Conservation (phyloP, 2,113 vertebrate genomes). For the Acrocephalus kingi region DNA sequence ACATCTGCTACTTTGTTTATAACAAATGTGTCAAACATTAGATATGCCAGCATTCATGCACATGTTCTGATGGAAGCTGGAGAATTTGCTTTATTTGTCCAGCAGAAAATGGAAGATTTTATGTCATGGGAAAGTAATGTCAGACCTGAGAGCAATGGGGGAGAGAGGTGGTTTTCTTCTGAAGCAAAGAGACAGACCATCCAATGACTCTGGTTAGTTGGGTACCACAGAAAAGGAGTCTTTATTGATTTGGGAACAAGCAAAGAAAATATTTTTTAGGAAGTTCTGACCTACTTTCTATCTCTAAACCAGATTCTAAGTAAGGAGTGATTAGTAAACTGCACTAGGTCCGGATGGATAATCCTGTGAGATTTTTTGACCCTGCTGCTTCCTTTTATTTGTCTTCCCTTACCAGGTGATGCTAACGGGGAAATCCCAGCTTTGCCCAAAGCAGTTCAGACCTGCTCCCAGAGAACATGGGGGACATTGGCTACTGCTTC, state of each 20-base stretch:
- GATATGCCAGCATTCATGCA: conserved; percentile 45
- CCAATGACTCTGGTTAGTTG: background rate
- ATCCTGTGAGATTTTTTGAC: background rate
- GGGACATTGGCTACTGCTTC: background rate
- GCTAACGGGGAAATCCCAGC: background rate
- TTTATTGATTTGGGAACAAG: background rate
- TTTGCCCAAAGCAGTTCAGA: background rate
- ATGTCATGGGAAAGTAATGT: background rate
- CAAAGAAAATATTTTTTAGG: background rate
- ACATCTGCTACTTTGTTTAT: conserved; percentile 69
- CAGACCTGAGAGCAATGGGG: background rate
- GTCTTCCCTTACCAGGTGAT: background rate
- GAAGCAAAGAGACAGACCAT: background rate
- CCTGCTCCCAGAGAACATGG: background rate
- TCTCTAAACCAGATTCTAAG: background rate
- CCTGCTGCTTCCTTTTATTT: background rate
- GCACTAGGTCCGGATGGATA: background rate
- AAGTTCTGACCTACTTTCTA: background rate
- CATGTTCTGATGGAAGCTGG: conserved; percentile 13
- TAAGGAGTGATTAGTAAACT: background rate
- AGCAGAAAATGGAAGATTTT: conserved; percentile 11
- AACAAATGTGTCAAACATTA: conserved; percentile 66
- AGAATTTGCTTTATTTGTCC: background rate
- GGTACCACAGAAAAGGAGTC: background rate
- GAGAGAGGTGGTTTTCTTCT: background rate